These are phyloP conservation scores for Apodemus agrarius DNA, from an alignment of 2,797 vertebrate species.

Conservation along the genomic window DNA sequence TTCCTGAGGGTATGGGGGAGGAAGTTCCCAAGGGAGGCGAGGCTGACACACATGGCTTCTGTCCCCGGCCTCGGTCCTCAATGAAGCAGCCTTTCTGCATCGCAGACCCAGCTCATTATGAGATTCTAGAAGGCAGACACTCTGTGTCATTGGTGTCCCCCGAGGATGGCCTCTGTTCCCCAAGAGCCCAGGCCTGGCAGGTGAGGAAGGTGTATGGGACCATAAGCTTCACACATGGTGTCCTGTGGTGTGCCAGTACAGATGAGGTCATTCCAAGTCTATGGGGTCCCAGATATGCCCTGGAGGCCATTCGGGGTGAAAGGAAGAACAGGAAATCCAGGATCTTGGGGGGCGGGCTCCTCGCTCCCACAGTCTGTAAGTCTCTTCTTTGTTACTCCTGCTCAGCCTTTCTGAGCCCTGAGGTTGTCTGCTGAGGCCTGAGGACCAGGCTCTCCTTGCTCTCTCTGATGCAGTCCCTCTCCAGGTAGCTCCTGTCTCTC, in stretches of 20 bases:
- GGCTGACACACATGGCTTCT: background rate
- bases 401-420: background rate
- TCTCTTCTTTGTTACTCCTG: background rate
- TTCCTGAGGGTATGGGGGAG: background rate
- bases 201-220: rapidly evolving
- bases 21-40: background rate
- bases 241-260: no score
- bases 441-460: background rate
- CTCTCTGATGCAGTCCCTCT: no score
- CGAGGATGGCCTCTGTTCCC: background rate
- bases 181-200: background rate
- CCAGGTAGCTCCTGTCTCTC: background rate
- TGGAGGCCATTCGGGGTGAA: no score
- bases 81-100: background rate
- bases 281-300: rapidly evolving
- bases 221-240: rapidly evolving
- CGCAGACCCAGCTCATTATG: background rate
- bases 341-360: no score
- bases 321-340: background rate
- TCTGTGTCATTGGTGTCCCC: background rate
- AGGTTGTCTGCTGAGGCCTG: background rate
- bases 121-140: background rate
- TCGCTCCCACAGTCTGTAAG: background rate
- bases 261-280: background rate
- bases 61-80: background rate